These are phyloP conservation scores for Sylvilagus floridanus DNA, from an alignment of 2,797 vertebrate species.

Conservation along the genomic window DNA sequence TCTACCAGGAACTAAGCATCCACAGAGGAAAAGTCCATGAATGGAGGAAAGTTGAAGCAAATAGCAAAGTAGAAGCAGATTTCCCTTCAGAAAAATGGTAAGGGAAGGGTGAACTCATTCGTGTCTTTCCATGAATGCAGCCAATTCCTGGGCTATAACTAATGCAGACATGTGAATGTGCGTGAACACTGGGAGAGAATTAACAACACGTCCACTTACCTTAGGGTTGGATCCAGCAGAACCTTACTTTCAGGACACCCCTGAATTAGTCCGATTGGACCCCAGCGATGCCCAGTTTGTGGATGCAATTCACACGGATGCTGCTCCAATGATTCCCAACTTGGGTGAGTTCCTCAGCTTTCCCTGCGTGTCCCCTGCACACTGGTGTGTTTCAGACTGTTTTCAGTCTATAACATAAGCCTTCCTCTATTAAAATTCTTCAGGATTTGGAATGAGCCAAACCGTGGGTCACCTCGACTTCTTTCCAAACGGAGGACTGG, in stretches of 20 bases:
- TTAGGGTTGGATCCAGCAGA: slow-evolving; percentile 93
- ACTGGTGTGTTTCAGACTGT: neutral
- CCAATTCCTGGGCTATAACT: neutral
- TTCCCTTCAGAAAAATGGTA: neutral
- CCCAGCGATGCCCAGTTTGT: slow-evolving; percentile 92
- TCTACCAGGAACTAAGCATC: neutral
- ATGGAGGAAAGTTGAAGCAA: neutral
- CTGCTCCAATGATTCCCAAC: slow-evolving; percentile 75
- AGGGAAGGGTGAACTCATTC: neutral
- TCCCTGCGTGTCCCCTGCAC: neutral
- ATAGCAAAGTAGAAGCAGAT: neutral
- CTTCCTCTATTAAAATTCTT: slow-evolving; percentile 42
- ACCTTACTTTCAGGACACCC: slow-evolving; percentile 90
- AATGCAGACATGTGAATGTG: neutral
- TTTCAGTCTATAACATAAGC: neutral
- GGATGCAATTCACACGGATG: slow-evolving; percentile 94
- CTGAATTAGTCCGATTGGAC: slow-evolving; percentile 90
- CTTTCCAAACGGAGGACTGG: slow-evolving; percentile 86
- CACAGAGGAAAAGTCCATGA: neutral
- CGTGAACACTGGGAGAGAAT: neutral
- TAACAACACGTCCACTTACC: neutral
- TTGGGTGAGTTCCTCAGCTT: slow-evolving; percentile 80
- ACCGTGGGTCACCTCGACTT: slow-evolving; percentile 87
- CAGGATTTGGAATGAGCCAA: slow-evolving; percentile 86
- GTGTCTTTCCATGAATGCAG: neutral